Evolutionary conservation across 2,888 invertebrate species (phyloP).

Genomic region (Lasioglossum leucozonium): DNA sequence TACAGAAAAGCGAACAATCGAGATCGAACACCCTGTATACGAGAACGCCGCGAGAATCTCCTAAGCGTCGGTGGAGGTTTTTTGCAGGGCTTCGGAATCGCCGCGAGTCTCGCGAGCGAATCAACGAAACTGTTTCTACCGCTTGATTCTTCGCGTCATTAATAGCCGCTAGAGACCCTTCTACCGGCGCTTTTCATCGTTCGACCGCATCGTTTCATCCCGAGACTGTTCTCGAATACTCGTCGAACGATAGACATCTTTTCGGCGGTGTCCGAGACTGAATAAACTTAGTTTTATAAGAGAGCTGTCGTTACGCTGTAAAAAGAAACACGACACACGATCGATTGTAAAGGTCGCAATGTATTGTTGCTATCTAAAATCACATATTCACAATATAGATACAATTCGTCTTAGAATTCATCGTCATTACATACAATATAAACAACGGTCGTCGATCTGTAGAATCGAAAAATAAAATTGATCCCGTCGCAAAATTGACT

Average conservation of each 20-base stretch:
- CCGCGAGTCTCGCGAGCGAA: background rate
- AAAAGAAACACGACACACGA: slow-evolving; percentile 31
- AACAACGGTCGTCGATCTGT: slow-evolving; percentile 59
- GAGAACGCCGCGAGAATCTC: background rate
- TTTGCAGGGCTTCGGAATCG: slow-evolving; percentile 39
- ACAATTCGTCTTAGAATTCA: slow-evolving; percentile 65
- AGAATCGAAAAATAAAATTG: slow-evolving; percentile 67
- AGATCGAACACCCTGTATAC: background rate
- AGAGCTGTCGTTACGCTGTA: background rate
- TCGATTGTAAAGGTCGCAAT: slow-evolving; percentile 69
- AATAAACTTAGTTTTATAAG: background rate
- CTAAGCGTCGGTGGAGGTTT: slow-evolving; percentile 16
- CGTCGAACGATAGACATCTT: background rate
- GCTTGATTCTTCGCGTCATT: background rate
- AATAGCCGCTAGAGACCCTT: background rate
- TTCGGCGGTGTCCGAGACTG: background rate
- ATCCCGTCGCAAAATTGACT: slow-evolving; percentile 22
- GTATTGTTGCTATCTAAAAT: slow-evolving; percentile 71
- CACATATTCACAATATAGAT: slow-evolving; percentile 79
- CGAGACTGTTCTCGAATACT: background rate
- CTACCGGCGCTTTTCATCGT: background rate
- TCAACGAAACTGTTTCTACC: background rate
- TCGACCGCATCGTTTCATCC: background rate
- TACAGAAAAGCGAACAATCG: background rate
- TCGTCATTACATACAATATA: slow-evolving; percentile 61